Base-by-base conservation (phyloP, 2,113 vertebrate species). In the Pterocles orientalis region DNA sequence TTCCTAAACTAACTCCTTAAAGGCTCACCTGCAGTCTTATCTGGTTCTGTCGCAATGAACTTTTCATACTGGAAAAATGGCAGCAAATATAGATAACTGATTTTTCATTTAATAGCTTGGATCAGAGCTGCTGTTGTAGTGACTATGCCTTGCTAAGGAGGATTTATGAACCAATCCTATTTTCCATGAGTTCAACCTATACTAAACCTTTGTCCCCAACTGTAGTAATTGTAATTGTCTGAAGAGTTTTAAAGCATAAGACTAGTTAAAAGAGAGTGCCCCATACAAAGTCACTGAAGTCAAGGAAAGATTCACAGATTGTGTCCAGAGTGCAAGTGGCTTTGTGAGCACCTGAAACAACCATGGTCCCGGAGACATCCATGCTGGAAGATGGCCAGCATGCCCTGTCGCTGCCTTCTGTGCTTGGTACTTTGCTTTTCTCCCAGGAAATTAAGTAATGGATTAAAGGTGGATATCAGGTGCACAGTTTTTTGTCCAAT, bases 1-100 rank as follows among this genome's bases (percentile, higher is more conserved):
- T 78, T 94, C 51, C n/a, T 86, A 65, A 94, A 80, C 7, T 51
- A 45, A 86, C 86, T 91, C 82, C 70, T 75, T 79, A 68, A 91
- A 81, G 47, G 33, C 14, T 82, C 14, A 8, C 45, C 33, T 79
- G 21, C 36, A 87, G 19, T 33, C 45, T 75, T 48, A 76, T 24
- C 9, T 84, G 50, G 19, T 65, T 2, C 34, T 23, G 19, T 34
- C 33, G 62, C 60, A 26, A 6, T 36, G 64, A 87, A 48, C 2
- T 25, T 76, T 71, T 48, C 81, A 72, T 69, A 4, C 23, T 81
- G 56, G 71, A 82, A 94, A 81, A 39, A 39, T 51, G 61, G 28
- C 34, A 83, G 54, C 10, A 60, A 43, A 50, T 61, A 45, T 7
- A 91, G 45, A 56, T 45, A 26, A 45, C 23, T 91, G 82, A 79